Percentiles rank a stretch among this genome's conserved stretches.
Conservation (phyloP, 2,888 invertebrate genomes). For the Adineta ricciae region DNA sequence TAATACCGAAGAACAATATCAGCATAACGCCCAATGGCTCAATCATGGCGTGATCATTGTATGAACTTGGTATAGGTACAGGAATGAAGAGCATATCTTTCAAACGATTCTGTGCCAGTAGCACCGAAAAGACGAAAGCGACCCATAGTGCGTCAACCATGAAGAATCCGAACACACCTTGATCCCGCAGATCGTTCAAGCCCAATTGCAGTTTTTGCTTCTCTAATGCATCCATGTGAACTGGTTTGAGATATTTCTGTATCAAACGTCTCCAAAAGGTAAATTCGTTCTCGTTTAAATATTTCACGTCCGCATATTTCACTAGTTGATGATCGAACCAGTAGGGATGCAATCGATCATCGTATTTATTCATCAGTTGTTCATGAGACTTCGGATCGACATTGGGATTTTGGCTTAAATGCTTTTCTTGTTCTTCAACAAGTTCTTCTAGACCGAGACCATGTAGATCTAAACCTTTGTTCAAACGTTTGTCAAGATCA, state of each 20-base stretch:
- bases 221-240: slow-evolving; percentile 72
- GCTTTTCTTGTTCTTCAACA: slow-evolving; percentile 27
- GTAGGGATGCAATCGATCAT: slow-evolving; percentile 24
- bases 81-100: slow-evolving; percentile 39
- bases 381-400: slow-evolving; percentile 20
- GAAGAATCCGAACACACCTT: slow-evolving; percentile 60
- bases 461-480: slow-evolving; percentile 31
- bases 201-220: slow-evolving; percentile 39
- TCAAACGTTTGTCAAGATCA: slow-evolving; percentile 31
- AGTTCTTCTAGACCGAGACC: slow-evolving; percentile 31
- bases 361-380: neutral
- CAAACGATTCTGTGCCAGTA: slow-evolving; percentile 76
- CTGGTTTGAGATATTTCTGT: slow-evolving; percentile 83
- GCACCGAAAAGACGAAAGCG: slow-evolving; percentile 90
- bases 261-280: slow-evolving; percentile 88
- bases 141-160: slow-evolving; percentile 98
- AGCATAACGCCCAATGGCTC: slow-evolving; percentile 49
- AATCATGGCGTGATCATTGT: slow-evolving; percentile 38
- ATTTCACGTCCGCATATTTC: slow-evolving; percentile 30
- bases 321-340: slow-evolving; percentile 30
- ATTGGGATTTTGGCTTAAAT: slow-evolving; percentile 6
- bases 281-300: slow-evolving; percentile 62
- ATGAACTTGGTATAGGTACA: slow-evolving; percentile 39
- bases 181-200: slow-evolving; percentile 41
- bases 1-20: slow-evolving; percentile 89